Conservation (phyloP, 2,797 vertebrate genomes). For the Anisognathus igniventris region DNA sequence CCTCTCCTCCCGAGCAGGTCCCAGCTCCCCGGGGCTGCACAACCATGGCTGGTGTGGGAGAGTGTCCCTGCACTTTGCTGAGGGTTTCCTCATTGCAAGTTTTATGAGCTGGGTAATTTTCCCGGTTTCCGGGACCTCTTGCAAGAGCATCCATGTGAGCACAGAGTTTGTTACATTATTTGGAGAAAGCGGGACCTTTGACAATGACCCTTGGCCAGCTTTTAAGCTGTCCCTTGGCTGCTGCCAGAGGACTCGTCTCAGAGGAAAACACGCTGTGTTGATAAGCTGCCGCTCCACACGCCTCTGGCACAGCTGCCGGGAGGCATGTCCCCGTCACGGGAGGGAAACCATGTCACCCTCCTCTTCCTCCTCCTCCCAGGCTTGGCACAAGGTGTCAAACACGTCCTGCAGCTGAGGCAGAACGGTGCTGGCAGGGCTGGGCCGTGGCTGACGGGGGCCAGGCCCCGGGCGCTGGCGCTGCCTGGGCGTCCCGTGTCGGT, state of each 20-base stretch:
- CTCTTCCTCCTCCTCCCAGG: conserved; percentile 20
- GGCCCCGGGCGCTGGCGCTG: not conserved
- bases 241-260: not conserved
- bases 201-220: conserved; percentile 17
- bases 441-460: not conserved
- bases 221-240: not conserved
- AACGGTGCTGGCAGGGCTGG: not conserved
- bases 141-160: not conserved
- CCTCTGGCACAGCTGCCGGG: not conserved
- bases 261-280: not conserved
- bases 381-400: not conserved
- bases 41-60: not conserved
- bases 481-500: not conserved
- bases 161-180: not conserved
- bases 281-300: not conserved
- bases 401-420: not conserved
- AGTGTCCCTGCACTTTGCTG: not conserved
- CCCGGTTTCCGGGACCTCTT: not conserved
- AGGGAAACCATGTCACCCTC: not conserved
- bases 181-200: conserved; percentile 22
- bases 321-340: not conserved
- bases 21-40: not conserved
- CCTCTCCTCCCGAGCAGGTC: accelerated
- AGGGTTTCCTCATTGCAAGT: not conserved
- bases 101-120: not conserved